Conservation (phyloP, 1,140 invertebrate species). For the Sesamia nonagrioides region DNA sequence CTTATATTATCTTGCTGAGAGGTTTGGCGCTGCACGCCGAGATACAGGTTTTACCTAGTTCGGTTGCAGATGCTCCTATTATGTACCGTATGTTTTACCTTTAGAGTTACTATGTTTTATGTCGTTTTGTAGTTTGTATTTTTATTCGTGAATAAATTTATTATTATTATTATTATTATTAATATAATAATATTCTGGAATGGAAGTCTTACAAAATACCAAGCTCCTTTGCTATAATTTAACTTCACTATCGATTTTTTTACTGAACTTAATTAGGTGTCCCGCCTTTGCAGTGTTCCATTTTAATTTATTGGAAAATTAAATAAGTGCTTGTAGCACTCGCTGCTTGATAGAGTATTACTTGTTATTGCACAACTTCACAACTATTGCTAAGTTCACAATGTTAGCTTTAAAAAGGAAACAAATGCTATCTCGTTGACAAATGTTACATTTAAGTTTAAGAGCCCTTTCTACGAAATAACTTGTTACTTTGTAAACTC, state of each 20-base stretch:
- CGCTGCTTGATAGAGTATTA: constrained; percentile 22
- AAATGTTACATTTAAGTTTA: constrained; percentile 24
- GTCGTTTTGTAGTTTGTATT: too few relatives aligned
- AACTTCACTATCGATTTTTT: constrained; percentile 4
- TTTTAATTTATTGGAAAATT: constrained; percentile 31
- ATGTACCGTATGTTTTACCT: too few relatives aligned
- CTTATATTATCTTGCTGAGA: too few relatives aligned
- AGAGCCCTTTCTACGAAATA: constrained; percentile 13
- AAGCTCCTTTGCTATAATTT: background rate
- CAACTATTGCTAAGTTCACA: constrained; percentile 13
- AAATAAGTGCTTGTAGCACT: constrained; percentile 24
- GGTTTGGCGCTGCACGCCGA: too few relatives aligned
- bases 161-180: too few relatives aligned
- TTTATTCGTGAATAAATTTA: too few relatives aligned
- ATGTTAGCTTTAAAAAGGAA: background rate
- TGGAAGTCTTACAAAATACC: background rate
- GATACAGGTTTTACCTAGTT: too few relatives aligned
- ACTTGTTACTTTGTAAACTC: constrained; percentile 17
- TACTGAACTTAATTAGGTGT: constrained; percentile 14
- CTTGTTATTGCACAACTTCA: constrained; percentile 4
- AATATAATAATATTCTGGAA: background rate
- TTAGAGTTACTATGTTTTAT: too few relatives aligned
- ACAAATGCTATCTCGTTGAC: constrained; percentile 36
- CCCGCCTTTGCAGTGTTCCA: constrained; percentile 11
- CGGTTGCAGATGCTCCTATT: too few relatives aligned